These are phyloP conservation scores for Budorcas taxicolor DNA, from an alignment of 2,113 vertebrate genomes.

Conservation along the genomic window DNA sequence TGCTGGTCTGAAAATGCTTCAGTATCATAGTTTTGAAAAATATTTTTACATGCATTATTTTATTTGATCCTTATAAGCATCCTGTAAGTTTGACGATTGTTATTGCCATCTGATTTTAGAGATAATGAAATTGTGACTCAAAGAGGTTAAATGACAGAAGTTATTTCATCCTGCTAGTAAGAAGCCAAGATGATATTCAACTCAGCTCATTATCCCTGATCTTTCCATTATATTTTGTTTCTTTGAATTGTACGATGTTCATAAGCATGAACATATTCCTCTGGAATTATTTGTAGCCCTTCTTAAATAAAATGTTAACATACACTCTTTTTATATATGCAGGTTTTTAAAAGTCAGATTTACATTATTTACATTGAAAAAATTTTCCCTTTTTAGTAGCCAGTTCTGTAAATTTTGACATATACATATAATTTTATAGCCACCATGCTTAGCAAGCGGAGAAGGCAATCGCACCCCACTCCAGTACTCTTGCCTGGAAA, in stretches of 20 bases:
- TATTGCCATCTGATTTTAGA: background rate
- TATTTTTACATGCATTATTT: background rate
- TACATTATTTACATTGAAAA: background rate
- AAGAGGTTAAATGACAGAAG: background rate
- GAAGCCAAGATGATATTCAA: background rate
- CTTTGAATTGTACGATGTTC: background rate
- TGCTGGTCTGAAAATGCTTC: background rate
- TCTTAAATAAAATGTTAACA: background rate
- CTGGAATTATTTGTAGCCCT: background rate
- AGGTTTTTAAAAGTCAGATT: background rate
- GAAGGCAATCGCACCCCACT: too few species aligned
- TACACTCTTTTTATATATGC: background rate
- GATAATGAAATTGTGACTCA: background rate
- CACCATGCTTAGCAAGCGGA: background rate
- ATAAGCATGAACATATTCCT: background rate
- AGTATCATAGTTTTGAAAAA: background rate
- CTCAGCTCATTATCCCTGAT: background rate
- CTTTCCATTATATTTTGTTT: background rate
- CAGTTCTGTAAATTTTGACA: background rate
- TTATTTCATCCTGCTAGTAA: background rate
- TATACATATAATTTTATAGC: background rate
- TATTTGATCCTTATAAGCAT: background rate
- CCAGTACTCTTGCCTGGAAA: too few species aligned
- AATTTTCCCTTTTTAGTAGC: background rate
- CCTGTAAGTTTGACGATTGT: background rate